Conservation (phyloP, 2,888 invertebrate genomes). For the Ectemnius cavifrons region DNA sequence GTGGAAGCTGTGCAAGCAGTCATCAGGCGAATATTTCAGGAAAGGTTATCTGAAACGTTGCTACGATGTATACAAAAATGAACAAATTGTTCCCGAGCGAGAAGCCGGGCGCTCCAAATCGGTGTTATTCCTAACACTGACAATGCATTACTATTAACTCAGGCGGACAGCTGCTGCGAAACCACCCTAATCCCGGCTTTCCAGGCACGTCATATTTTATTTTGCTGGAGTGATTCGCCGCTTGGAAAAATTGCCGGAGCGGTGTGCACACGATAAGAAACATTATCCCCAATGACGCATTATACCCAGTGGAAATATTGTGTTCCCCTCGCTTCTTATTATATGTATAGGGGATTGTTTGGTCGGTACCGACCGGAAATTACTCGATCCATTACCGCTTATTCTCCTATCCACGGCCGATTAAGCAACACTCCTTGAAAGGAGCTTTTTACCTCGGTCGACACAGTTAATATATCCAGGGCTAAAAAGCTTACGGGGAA, state of each 20-base stretch:
- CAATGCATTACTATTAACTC: constrained; percentile 7
- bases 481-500: no score
- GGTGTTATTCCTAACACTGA: not conserved
- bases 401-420: no score
- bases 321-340: no score
- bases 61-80: not conserved
- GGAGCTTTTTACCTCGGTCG: no score
- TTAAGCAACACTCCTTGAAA: no score
- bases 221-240: constrained; percentile 17
- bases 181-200: not conserved
- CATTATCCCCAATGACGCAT: constrained; percentile 14
- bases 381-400: no score
- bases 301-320: constrained; percentile 17
- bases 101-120: constrained; percentile 2
- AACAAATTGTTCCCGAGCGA: constrained; percentile 1
- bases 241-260: constrained; percentile 20
- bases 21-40: not conserved
- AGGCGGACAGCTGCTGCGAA: not conserved
- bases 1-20: not conserved
- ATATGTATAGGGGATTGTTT: no score
- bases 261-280: constrained; percentile 12
- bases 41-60: not conserved
- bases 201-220: constrained; percentile 1
- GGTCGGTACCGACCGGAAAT: no score
- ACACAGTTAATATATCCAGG: no score